Percentiles rank a stretch among this genome's conserved stretches.
These are phyloP conservation scores for Orthonyx spaldingii DNA, from an alignment of 2,113 vertebrate genomes.

Conservation along the genomic window DNA sequence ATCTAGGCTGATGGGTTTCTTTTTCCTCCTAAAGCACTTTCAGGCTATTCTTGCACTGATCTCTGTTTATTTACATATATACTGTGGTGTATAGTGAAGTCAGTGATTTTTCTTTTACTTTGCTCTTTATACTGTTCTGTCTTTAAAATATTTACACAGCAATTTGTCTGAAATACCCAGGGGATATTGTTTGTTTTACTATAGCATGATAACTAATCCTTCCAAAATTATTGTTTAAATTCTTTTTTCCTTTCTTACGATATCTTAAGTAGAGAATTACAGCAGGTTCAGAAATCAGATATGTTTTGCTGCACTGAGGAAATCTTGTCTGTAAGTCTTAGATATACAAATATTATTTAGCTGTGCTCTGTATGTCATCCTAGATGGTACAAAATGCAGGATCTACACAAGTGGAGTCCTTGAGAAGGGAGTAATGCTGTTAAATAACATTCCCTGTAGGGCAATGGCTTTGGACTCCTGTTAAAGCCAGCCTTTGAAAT, in stretches of 20 bases:
- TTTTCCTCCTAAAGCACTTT: background rate
- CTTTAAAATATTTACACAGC: conserved; percentile 23
- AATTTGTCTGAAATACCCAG: conserved; percentile 34
- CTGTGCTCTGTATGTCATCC: background rate
- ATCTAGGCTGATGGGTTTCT: background rate
- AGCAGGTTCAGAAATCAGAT: conserved; percentile 29
- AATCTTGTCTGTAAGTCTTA: conserved; percentile 33
- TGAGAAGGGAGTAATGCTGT: background rate
- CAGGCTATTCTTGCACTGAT: background rate
- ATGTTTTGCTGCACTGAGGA: background rate
- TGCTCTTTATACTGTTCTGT: background rate
- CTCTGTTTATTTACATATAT: background rate
- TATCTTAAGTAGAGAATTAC: conserved; percentile 3
- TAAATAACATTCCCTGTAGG: conserved; percentile 42
- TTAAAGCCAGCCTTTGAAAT: conserved; percentile 66
- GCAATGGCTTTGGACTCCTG: conserved; percentile 15
- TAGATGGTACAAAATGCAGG: background rate
- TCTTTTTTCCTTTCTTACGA: background rate
- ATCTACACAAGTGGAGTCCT: background rate
- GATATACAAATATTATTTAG: background rate
- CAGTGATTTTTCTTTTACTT: background rate
- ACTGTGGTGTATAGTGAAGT: background rate
- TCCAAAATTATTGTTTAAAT: background rate
- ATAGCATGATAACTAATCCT: background rate
- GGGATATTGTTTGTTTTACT: conserved; percentile 35